Percentiles rank a stretch among this genome's conserved stretches.
Evolutionary conservation across 2,113 vertebrate genomes (phyloP).

Genomic region (Callocephalon fimbriatum): DNA sequence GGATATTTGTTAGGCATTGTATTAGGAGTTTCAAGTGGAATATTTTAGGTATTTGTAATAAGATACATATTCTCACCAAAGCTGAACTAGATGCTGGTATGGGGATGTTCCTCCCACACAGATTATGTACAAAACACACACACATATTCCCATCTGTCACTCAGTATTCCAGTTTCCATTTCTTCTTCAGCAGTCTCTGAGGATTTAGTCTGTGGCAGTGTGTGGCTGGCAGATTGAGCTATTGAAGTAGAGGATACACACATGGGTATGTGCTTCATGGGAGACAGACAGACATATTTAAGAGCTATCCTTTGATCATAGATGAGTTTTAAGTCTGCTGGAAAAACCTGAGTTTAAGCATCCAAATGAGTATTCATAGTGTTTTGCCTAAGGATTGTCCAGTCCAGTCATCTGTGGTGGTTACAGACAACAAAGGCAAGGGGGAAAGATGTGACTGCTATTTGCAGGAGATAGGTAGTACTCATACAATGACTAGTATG

Average conservation of each 20-base stretch:
- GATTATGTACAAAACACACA: background rate
- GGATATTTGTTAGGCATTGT: background rate
- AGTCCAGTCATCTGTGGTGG: background rate
- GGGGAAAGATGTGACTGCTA: background rate
- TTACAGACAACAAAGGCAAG: background rate
- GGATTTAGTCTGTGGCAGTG: background rate
- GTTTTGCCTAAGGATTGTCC: background rate
- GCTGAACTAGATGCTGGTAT: background rate
- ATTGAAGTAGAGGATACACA: background rate
- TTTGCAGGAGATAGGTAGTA: background rate
- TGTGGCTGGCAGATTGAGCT: background rate
- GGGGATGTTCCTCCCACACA: background rate
- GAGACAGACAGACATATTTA: background rate
- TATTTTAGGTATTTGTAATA: background rate
- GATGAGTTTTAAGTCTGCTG: background rate
- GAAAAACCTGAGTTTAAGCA: background rate
- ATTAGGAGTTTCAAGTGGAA: background rate
- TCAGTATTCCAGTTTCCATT: background rate
- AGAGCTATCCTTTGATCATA: background rate
- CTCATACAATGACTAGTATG: background rate
- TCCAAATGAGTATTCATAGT: background rate
- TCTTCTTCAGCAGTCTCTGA: background rate
- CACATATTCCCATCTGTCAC: background rate
- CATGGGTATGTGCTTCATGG: background rate
- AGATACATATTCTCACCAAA: background rate